A percentile compares a stretch with the other conserved stretches of the same genome.
Conservation (phyloP, 2,888 invertebrate species). For the Eledona agricola region DNA sequence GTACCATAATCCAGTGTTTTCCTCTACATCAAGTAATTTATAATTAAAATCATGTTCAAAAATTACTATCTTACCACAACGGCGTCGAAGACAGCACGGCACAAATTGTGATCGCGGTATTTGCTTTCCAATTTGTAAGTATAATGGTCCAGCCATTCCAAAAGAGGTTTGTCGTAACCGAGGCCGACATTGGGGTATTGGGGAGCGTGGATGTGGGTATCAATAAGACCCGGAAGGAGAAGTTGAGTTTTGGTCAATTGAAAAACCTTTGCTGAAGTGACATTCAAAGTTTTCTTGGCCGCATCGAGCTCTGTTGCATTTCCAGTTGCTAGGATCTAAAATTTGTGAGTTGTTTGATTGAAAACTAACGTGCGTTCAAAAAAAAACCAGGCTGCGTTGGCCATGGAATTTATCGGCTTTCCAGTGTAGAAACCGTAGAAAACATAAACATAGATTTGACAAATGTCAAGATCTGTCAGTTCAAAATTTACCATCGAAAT, state of each 20-base stretch:
- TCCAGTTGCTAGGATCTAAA: constrained; percentile 63
- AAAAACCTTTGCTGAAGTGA: constrained; percentile 39
- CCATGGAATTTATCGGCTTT: no score
- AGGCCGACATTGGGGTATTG: constrained; percentile 88
- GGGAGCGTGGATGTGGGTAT: constrained; percentile 90
- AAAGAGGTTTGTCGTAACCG: constrained; percentile 79
- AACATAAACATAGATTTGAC: no score
- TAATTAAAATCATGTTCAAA: constrained; percentile 19
- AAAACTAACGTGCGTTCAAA: no score
- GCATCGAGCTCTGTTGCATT: constrained; percentile 51
- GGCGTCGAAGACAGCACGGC: constrained; percentile 74
- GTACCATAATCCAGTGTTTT: constrained; percentile 81
- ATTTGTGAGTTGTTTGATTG: no score
- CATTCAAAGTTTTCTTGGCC: constrained; percentile 48
- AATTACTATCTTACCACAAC: constrained; percentile 75
- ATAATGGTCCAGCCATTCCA: constrained; percentile 87
- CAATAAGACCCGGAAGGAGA: constrained; percentile 87
- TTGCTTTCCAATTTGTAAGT: constrained; percentile 85
- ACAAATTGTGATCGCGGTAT: constrained; percentile 74
- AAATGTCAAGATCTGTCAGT: no score
- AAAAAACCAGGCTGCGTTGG: no score
- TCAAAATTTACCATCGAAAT: no score
- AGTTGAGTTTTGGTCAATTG: constrained; percentile 67
- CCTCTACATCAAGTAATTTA: constrained; percentile 65
- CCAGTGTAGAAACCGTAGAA: no score